A percentile compares a stretch with the other conserved stretches of the same genome.
Conservation (phyloP, 1,140 invertebrate species). For the Leguminivora glycinivorella region DNA sequence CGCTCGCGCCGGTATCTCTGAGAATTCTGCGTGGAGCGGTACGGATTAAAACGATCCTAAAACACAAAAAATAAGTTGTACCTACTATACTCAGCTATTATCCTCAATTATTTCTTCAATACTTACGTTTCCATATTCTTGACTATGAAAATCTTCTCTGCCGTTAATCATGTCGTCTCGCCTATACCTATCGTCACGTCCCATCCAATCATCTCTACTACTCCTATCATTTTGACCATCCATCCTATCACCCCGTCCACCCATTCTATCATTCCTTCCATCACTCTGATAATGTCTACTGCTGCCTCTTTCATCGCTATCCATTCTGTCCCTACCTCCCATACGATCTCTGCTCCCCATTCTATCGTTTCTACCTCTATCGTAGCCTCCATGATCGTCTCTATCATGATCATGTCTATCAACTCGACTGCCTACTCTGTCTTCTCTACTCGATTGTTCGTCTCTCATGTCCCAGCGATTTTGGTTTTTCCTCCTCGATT, state of each 20-base stretch:
- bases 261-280: slow-evolving; percentile 32
- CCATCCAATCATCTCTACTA: slow-evolving; percentile 24
- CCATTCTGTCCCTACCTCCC: slow-evolving; percentile 28
- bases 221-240: slow-evolving; percentile 36
- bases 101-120: background rate
- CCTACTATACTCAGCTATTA: background rate
- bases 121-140: slow-evolving; percentile 54
- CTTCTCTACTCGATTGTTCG: slow-evolving; percentile 30
- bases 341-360: slow-evolving; percentile 29
- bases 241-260: slow-evolving; percentile 37
- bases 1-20: slow-evolving; percentile 56
- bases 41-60: slow-evolving; percentile 39
- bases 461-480: slow-evolving; percentile 43
- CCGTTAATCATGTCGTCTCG: slow-evolving; percentile 44
- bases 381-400: slow-evolving; percentile 24
- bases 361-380: slow-evolving; percentile 31
- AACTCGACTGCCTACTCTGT: slow-evolving; percentile 42
- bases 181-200: slow-evolving; percentile 28
- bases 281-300: slow-evolving; percentile 37
- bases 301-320: slow-evolving; percentile 37
- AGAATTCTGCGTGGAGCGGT: slow-evolving; percentile 41
- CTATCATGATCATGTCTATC: slow-evolving; percentile 31
- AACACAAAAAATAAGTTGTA: background rate
- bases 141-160: slow-evolving; percentile 53
- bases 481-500: slow-evolving; percentile 42